A percentile compares a stretch with the other conserved stretches of the same genome.
phyloP scores from a whole-genome alignment of 2,797 vertebrate genomes.

The Tenualosa ilisha region DNA sequence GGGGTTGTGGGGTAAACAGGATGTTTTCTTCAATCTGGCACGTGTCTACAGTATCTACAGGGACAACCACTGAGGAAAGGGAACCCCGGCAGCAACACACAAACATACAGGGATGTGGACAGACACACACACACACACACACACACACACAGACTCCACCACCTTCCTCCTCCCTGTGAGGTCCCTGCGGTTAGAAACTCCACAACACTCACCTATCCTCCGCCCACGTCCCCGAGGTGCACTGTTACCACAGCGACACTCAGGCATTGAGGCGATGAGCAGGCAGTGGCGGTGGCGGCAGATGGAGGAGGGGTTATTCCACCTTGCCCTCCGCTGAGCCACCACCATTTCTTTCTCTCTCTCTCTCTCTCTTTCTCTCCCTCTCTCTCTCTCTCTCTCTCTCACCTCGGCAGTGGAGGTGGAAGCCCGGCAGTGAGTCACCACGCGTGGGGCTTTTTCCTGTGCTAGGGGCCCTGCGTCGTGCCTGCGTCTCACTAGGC shows the following conservation, averaged over 20 bases:
- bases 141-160: constrained; percentile 7
- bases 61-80: too few species aligned
- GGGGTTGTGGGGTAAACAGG: too few species aligned
- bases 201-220: neutral
- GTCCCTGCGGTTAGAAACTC: neutral
- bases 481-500: neutral
- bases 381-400: neutral
- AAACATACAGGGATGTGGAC: too few species aligned
- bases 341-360: neutral
- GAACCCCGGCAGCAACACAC: too few species aligned
- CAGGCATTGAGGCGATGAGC: neutral
- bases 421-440: neutral
- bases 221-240: neutral
- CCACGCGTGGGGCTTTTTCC: neutral
- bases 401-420: neutral
- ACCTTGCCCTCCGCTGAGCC: neutral
- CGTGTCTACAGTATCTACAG: too few species aligned
- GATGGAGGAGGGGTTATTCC: constrained; percentile 1
- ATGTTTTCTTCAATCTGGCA: too few species aligned
- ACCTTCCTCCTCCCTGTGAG: neutral
- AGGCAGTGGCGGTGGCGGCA: neutral
- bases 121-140: constrained; percentile 18
- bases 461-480: neutral
- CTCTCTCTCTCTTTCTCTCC: neutral
- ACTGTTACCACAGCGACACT: neutral